Evolutionary conservation across 2,888 invertebrate genomes (phyloP), one percentile per base, ranked within the genome.

Genomic region (Sycophila texana): DNA sequence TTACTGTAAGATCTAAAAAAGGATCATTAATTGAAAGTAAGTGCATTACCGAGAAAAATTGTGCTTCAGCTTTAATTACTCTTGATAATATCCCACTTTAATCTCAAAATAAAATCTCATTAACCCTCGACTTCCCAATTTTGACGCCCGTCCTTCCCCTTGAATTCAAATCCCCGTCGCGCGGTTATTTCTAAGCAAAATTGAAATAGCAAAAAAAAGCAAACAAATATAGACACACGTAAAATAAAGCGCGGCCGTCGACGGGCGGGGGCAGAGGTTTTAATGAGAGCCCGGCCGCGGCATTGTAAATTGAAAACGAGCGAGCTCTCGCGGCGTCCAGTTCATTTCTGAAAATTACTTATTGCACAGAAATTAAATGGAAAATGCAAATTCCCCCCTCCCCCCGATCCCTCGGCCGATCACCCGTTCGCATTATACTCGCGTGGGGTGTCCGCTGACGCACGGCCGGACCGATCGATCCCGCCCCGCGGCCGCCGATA

Each of bases 301-400:
- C 55, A 57, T 53, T 63, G 70, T 70, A 76, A 70, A 70, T 70
- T 60, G 67, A 75, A 75, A 67, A 60, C 16, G 51, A 14, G 61
- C 16, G 22, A 0, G 39, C 18, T 5, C 18, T 4, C 16, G 60
- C 7, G n/a, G 39, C 39, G 39, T 4, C 39, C 39, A 60, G 55
- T 70, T 26, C 53, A 57, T 57, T 57, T 71, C 57, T 30, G 22
- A n/a, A 71, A 76, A 76, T 76, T 71, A 71, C 76, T 70, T 76
- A 71, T 63, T 53, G 63, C 63, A 3, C 65, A 65, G 70, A 70
- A 70, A 57, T 65, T 75, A 71, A 76, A 76, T 76, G 76, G 71
- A 71, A 76, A 76, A 76, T 76, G 70, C 55, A 76, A 63, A 70
- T 70, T 70, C 49, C 49, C 22, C 53, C 22, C 20, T 18, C 13